Base-by-base conservation (phyloP, 2,888 invertebrate species). In the Odontothrips loti region DNA sequence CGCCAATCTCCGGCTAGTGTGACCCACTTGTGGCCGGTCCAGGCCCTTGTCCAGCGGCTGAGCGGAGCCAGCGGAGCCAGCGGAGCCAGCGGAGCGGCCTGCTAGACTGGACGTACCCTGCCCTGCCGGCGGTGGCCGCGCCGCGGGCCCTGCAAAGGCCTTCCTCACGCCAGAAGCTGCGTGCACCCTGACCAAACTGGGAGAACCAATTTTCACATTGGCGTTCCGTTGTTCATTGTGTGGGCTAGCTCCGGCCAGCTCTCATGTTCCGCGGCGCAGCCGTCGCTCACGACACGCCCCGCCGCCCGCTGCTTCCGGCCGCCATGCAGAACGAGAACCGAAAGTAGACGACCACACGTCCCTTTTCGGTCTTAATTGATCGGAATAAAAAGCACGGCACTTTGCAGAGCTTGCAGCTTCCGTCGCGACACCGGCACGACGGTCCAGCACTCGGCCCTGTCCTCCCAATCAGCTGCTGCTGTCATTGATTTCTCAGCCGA, bases 161-260 rank as follows among this genome's bases (percentile, higher is more conserved):
- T 43, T 43, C 34, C 34, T 43, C 34, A 6, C 34, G 34, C 34
- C 34, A 43, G 34, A 43, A 43, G 34, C 58, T 6, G 58, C 17
- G 58, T 20, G 20, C 58, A 15, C 58, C 20, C 58, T 17, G 58
- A 58, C 58, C 58, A 58, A 58, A 58, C 58, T 20, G 58, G 58
- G 58, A 58, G 58, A 58, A 58, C 20, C 58, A 58, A 58, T 58
- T 58, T 58, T 43, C 58, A 20, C 58, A 43, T 43, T 43, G 34
- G 58, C 58, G 58, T 58, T 58, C 58, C 58, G 58, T 20, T 58
- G 58, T 43, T 43, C 58, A 58, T 58, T 58, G 58, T 58, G 58
- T 58, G 17, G 58, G 6, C 20, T 58, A 11, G 51, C 20, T 20
- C 58, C 15, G 51, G 51, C 1, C 51, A 11, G 51, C 34, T 43